Evolutionary conservation across 1,140 invertebrate species (phyloP).

Genomic region (Mya arenaria): DNA sequence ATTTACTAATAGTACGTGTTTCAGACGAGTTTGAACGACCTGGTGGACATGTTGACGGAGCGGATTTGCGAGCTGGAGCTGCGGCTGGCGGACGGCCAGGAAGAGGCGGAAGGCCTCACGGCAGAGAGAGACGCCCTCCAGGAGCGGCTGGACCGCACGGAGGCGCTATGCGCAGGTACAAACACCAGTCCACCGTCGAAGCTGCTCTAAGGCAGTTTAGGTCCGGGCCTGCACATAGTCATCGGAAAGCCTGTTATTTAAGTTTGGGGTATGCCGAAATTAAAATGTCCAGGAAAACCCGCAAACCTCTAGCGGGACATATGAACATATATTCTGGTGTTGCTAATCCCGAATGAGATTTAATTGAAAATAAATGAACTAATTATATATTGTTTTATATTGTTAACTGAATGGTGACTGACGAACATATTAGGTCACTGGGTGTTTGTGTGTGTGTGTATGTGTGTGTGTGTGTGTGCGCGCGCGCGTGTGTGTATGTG

Average conservation of each 20-base stretch:
- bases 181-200: not conserved
- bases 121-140: slow-evolving; percentile 55
- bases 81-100: slow-evolving; percentile 61
- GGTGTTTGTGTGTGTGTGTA: too few relatives aligned
- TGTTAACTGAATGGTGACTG: too few relatives aligned
- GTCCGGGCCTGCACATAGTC: not conserved
- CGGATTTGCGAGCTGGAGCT: slow-evolving; percentile 66
- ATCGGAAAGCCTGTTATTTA: not conserved
- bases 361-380: too few relatives aligned
- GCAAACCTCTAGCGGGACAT: not conserved
- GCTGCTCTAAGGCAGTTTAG: not conserved
- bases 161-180: slow-evolving; percentile 53
- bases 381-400: too few relatives aligned
- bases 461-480: too few relatives aligned
- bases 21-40: slow-evolving; percentile 67
- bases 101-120: slow-evolving; percentile 57
- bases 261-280: too few relatives aligned
- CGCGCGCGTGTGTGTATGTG: too few relatives aligned
- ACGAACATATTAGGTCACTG: too few relatives aligned
- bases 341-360: not conserved
- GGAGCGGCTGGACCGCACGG: slow-evolving; percentile 40
- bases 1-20: too few relatives aligned
- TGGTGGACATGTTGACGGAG: slow-evolving; percentile 63
- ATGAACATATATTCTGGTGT: not conserved
- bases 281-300: not conserved